These are phyloP conservation scores for Alca torda DNA, from an alignment of 2,797 vertebrate genomes.

Conservation along the genomic window DNA sequence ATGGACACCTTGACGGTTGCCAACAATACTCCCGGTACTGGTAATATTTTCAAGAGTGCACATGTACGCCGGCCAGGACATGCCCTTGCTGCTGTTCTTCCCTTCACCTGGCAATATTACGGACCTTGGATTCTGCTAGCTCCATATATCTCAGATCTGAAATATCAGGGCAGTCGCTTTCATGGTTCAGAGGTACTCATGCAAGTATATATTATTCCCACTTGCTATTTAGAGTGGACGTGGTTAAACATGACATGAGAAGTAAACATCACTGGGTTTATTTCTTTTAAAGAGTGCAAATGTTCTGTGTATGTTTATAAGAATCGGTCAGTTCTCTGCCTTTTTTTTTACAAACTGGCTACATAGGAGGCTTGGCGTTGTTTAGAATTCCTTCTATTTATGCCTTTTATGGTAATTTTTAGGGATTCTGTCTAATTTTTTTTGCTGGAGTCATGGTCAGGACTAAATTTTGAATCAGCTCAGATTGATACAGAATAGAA, in stretches of 20 bases:
- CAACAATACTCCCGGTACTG: not conserved
- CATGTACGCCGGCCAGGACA: not conserved
- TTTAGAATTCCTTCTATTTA: conserved; percentile 32
- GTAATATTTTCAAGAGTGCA: not conserved
- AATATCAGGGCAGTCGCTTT: not conserved
- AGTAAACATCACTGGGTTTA: not conserved
- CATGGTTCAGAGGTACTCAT: not conserved
- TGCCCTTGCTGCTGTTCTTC: not conserved
- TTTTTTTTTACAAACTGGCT: not conserved
- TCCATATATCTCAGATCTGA: not conserved
- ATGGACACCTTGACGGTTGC: not conserved
- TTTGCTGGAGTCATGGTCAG: not conserved
- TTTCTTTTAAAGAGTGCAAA: conserved; percentile 31
- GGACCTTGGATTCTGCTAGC: not conserved
- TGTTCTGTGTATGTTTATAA: conserved; percentile 6
- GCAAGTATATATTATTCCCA: not conserved
- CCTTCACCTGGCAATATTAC: not conserved
- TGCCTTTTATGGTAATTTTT: conserved; percentile 46
- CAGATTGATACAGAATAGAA: not conserved
- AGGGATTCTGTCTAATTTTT: not conserved
- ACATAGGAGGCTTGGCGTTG: not conserved
- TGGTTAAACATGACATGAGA: not conserved
- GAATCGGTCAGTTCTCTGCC: not conserved
- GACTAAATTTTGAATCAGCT: not conserved
- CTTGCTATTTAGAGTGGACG: not conserved